phyloP scores from a whole-genome alignment of 2,113 vertebrate genomes.

The Ciconia boyciana region DNA sequence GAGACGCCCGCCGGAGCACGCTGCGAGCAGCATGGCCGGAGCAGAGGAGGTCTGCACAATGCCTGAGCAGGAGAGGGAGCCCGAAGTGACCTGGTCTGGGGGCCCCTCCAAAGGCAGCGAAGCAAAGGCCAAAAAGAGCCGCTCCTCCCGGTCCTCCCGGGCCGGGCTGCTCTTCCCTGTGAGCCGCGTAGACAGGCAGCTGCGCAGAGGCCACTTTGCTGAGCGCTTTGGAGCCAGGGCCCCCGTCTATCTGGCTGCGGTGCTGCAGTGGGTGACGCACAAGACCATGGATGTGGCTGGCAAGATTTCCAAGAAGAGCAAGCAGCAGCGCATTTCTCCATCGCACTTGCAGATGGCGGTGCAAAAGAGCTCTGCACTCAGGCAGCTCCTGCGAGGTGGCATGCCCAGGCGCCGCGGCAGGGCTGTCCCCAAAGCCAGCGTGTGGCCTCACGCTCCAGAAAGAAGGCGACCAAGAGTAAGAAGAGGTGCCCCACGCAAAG shows the following conservation, averaged over 20 bases:
- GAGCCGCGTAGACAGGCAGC: slow-evolving; percentile 71
- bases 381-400: slow-evolving; percentile 40
- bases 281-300: slow-evolving; percentile 75
- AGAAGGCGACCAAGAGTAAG: neutral
- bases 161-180: slow-evolving; percentile 78
- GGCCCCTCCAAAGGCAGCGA: neutral
- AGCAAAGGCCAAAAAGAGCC: neutral
- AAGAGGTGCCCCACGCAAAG: neutral
- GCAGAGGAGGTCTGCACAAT: neutral
- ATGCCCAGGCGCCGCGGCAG: slow-evolving; percentile 38
- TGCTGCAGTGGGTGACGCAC: slow-evolving; percentile 75
- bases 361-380: slow-evolving; percentile 71
- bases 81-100: accelerated
- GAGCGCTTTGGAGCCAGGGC: slow-evolving; percentile 53
- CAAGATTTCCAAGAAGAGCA: slow-evolving; percentile 61
- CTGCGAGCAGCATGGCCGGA: neutral
- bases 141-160: neutral
- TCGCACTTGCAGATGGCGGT: slow-evolving; percentile 68
- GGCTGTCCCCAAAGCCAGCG: slow-evolving; percentile 54
- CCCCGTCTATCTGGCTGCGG: neutral
- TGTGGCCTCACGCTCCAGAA: slow-evolving; percentile 56
- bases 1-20: neutral
- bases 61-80: neutral
- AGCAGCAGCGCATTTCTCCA: slow-evolving; percentile 61
- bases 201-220: slow-evolving; percentile 68